Evolutionary conservation across 2,888 invertebrate species (phyloP).

Genomic region (Spatulosminthurus flaviceps): DNA sequence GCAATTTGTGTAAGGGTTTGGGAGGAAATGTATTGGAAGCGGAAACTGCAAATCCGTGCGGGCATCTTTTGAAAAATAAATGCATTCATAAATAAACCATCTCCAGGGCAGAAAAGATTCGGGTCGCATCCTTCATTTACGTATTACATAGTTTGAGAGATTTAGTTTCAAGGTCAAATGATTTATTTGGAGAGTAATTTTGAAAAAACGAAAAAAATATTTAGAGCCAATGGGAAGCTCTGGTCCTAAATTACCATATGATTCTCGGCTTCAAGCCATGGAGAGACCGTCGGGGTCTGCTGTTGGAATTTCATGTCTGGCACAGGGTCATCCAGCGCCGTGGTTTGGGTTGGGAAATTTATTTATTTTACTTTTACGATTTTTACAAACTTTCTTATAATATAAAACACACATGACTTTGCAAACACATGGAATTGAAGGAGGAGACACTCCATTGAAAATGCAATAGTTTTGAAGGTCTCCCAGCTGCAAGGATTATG

Average conservation of each 20-base stretch:
- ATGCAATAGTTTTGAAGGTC: neutral
- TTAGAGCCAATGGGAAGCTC: constrained; percentile 60
- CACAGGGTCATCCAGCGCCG: constrained; percentile 66
- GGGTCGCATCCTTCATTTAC: too few species aligned
- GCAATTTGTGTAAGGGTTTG: too few species aligned
- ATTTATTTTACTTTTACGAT: too few species aligned
- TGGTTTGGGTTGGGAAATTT: constrained; percentile 69
- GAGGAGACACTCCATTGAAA: neutral
- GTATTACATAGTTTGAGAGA: neutral
- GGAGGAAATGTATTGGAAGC: neutral
- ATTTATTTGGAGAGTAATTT: neutral
- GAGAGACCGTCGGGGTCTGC: constrained; percentile 49
- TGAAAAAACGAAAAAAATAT: too few species aligned
- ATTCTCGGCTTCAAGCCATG: constrained; percentile 59
- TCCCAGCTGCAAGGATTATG: neutral
- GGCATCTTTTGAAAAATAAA: too few species aligned
- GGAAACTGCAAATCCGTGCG: neutral
- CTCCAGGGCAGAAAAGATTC: too few species aligned
- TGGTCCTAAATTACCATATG: constrained; percentile 57
- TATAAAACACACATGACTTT: too few species aligned
- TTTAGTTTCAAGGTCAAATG: neutral
- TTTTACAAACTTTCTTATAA: too few species aligned
- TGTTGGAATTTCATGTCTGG: constrained; percentile 52
- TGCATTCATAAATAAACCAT: too few species aligned
- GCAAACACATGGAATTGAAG: neutral